A percentile compares a stretch with the other conserved stretches of the same genome.
These are phyloP conservation scores for Chloroceryle aenea DNA, from an alignment of 2,113 vertebrate genomes.

Conservation along the genomic window DNA sequence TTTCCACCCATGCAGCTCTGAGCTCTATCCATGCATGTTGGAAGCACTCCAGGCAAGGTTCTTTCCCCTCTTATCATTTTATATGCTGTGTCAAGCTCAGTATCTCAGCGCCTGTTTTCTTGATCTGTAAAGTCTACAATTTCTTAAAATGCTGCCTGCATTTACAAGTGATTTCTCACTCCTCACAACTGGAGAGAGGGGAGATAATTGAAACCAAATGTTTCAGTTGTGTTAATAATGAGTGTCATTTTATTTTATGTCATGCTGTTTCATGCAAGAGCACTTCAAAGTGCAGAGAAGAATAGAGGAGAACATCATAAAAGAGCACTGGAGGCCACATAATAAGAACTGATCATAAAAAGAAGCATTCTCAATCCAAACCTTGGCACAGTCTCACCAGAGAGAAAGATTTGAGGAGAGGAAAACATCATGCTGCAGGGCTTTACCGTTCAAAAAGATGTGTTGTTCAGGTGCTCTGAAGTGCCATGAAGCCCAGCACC, in stretches of 20 bases:
- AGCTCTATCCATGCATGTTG: neutral
- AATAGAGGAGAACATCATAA: constrained; percentile 43
- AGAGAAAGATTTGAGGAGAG: neutral
- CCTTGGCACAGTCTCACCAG: neutral
- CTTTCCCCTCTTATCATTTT: neutral
- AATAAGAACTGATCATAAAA: constrained; percentile 6
- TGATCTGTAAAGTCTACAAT: neutral
- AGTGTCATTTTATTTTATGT: constrained; percentile 56
- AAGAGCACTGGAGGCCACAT: constrained; percentile 15
- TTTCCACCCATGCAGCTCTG: neutral
- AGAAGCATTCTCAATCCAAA: neutral
- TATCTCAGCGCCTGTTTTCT: neutral
- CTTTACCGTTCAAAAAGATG: neutral
- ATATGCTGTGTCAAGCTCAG: neutral
- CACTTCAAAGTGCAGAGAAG: constrained; percentile 59
- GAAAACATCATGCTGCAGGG: neutral
- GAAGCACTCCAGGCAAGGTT: neutral
- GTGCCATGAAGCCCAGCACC: neutral
- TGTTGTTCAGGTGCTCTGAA: neutral
- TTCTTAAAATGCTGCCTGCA: neutral
- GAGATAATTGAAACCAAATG: constrained; percentile 53
- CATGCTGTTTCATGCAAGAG: constrained; percentile 35
- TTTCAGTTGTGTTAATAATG: constrained; percentile 40
- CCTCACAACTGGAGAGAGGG: constrained; percentile 4
- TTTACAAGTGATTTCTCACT: constrained; percentile 40